Evolutionary conservation across 2,888 invertebrate genomes (phyloP), one percentile per base, ranked within the genome.

Genomic region (Drosophila diplacantha): DNA sequence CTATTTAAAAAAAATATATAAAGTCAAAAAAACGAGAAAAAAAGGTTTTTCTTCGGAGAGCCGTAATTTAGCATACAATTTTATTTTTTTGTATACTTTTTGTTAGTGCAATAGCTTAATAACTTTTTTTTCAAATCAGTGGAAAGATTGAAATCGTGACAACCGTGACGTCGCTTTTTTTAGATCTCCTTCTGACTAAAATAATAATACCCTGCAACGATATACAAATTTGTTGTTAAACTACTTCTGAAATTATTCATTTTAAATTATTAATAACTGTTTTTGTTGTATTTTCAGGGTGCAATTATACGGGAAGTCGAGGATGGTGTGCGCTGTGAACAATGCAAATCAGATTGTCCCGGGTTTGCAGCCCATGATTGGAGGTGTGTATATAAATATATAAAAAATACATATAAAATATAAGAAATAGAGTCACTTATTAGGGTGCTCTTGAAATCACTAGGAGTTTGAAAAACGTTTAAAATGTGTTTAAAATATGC

Each of bases 231-330:
- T n/a, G n/a, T 22, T 22, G 3, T 34, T n/a, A 8, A 39, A 22
- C 2, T n/a, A 5, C 4, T 9, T 14, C 2, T 14, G 1, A n/a
- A 9, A n/a, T 6, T 29, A 3, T 5, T 6, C 3, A 35, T 46
- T 18, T 5, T 3, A 4, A 29, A 11, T 34, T 39, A 22, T 20
- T 2, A 20, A n/a, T 39, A 31, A 18, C 11, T 14, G 0, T 24
- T 31, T 41, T 3, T 14, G 6, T 5, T n/a, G 5, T 57, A 31
- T 57, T 91, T 91, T 3, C 92, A 96, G 96, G 95, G 94, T 73
- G 94, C 95, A 67, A 91, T 95, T 83, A 94, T 96, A 85, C 93
- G 94, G 84, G 96, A 97, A 89, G 95, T 96, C 68, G 93, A 94
- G 75, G 85, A 87, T 29, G 96, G 96, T 24, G 93, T 95, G 80